Conservation (phyloP, 1,140 invertebrate genomes). For the Hyphantria cunea region DNA sequence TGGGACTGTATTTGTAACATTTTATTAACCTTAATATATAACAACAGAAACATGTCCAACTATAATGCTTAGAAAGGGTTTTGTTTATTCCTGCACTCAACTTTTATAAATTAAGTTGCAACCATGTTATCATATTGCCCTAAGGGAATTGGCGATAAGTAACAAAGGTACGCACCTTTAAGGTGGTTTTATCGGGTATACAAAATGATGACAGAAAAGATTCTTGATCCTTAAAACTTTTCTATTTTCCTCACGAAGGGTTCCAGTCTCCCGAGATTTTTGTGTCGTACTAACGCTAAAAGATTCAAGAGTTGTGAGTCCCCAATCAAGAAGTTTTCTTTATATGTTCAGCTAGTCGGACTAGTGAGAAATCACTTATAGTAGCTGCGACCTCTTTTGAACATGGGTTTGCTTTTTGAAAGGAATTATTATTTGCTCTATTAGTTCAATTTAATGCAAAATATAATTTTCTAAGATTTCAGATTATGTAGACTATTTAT, state of each 20-base stretch:
- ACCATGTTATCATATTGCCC: neutral
- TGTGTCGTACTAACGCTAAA: slow-evolving; percentile 24
- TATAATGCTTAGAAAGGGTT: neutral
- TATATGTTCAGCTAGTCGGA: neutral
- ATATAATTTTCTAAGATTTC: neutral
- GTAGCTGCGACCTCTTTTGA: neutral
- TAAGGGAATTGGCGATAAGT: neutral
- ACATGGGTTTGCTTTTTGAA: neutral
- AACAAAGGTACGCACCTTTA: slow-evolving; percentile 12
- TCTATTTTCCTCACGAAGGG: slow-evolving; percentile 31
- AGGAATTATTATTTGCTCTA: neutral
- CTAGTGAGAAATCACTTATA: slow-evolving; percentile 7
- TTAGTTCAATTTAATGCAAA: neutral
- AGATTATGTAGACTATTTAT: neutral
- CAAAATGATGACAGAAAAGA: slow-evolving; percentile 30
- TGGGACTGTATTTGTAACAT: neutral
- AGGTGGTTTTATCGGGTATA: slow-evolving; percentile 24
- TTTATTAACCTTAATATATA: too few species aligned
- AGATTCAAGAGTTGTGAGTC: slow-evolving; percentile 25
- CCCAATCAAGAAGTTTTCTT: slow-evolving; percentile 30
- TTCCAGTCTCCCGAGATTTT: slow-evolving; percentile 29
- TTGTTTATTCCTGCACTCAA: neutral
- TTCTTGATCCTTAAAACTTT: slow-evolving; percentile 34
- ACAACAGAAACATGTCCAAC: too few species aligned
- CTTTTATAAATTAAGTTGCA: neutral